phyloP scores from a whole-genome alignment of 2,888 invertebrate genomes.

The Hirtodrosophila alboralis region DNA sequence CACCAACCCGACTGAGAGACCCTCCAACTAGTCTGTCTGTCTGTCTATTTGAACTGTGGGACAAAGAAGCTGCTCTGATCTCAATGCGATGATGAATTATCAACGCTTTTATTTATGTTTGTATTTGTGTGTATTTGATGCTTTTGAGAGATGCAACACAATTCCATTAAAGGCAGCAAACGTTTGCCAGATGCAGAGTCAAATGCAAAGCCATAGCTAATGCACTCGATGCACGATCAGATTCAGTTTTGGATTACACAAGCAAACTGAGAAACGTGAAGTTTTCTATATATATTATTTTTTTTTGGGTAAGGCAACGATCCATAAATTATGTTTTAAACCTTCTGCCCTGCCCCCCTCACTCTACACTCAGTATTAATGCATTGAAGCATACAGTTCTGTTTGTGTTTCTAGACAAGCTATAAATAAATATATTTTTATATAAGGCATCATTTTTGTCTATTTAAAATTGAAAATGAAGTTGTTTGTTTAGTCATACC shows the following conservation, averaged over 20 bases:
- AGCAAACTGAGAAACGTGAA: conserved; percentile 39
- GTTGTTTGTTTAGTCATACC: conserved; percentile 25
- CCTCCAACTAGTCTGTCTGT: not conserved
- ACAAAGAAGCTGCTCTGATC: conserved; percentile 33
- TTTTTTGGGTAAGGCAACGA: conserved; percentile 36
- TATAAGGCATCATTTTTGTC: conserved; percentile 28
- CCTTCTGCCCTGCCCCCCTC: not conserved
- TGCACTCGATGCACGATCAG: conserved; percentile 32
- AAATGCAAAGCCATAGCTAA: conserved; percentile 5
- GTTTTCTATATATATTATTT: too few relatives aligned
- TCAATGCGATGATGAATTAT: conserved; percentile 50
- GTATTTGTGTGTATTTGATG: conserved; percentile 13
- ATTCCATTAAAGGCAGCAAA: conserved; percentile 58
- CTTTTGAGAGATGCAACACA: conserved; percentile 31
- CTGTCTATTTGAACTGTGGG: conserved; percentile 1
- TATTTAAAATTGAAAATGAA: conserved; percentile 26
- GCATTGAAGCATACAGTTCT: conserved; percentile 44
- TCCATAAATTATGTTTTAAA: conserved; percentile 63
- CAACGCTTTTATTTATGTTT: conserved; percentile 36
- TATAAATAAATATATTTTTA: conserved; percentile 67
- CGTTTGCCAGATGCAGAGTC: conserved; percentile 43
- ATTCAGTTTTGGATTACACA: too few relatives aligned
- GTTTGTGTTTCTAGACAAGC: conserved; percentile 40
- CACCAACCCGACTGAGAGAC: conserved; percentile 11
- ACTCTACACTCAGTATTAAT: too few relatives aligned